These are phyloP conservation scores for Pomacea canaliculata DNA, from an alignment of 2,888 invertebrate species.

Conservation along the genomic window DNA sequence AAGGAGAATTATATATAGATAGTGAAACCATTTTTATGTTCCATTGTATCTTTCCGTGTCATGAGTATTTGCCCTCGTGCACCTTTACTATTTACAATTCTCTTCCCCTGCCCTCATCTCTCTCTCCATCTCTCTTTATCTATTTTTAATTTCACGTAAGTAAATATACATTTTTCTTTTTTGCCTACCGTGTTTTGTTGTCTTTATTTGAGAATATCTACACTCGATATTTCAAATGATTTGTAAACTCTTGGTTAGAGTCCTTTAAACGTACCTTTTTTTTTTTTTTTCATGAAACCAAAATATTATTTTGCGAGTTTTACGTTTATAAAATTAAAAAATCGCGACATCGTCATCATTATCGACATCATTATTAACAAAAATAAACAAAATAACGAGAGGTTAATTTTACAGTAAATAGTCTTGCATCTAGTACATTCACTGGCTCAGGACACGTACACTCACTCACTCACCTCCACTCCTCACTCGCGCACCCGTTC, in stretches of 20 bases:
- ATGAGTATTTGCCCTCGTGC: not conserved
- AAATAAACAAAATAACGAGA: too few species aligned
- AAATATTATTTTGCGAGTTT: too few species aligned
- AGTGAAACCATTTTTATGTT: not conserved
- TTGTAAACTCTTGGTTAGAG: too few species aligned
- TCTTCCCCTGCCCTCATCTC: not conserved
- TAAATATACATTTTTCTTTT: not conserved
- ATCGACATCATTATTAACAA: too few species aligned
- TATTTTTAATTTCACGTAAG: not conserved
- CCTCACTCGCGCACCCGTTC: not conserved
- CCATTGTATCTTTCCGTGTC: not conserved
- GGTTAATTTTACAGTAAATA: too few species aligned
- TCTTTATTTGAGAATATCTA: not conserved
- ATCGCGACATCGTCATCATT: too few species aligned
- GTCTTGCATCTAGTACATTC: not conserved
- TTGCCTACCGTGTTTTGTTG: not conserved
- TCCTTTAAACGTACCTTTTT: too few species aligned
- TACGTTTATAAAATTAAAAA: too few species aligned
- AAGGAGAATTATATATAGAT: not conserved
- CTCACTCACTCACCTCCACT: conserved; percentile 1
- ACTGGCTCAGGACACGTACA: not conserved
- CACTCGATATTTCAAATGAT: too few species aligned
- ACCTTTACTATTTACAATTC: not conserved
- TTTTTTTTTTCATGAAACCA: not conserved
- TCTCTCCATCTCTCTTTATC: not conserved